These are phyloP conservation scores for Propithecus perrieri DNA, from an alignment of 2,797 vertebrate species.

Conservation along the genomic window DNA sequence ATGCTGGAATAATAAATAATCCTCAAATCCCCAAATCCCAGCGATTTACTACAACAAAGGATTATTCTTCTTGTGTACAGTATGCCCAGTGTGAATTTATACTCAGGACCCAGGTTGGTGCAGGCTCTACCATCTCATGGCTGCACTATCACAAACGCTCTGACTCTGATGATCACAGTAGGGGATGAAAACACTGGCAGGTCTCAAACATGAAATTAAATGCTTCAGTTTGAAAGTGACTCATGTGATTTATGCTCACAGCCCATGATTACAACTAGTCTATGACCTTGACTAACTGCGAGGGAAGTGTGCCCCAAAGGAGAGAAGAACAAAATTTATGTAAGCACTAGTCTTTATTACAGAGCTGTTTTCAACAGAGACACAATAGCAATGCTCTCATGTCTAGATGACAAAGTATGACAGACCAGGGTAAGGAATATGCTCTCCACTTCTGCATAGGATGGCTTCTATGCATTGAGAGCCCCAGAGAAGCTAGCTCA, in stretches of 20 bases:
- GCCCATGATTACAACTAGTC: background rate
- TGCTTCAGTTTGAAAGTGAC: conserved; percentile 6
- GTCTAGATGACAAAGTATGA: background rate
- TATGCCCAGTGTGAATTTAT: background rate
- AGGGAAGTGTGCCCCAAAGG: background rate
- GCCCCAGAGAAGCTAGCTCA: background rate
- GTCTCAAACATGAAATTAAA: conserved; percentile 14
- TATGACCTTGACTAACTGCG: background rate
- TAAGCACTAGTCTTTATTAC: background rate
- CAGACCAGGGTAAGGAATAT: background rate
- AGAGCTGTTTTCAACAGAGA: conserved; percentile 13
- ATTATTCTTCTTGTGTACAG: background rate
- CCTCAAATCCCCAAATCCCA: background rate
- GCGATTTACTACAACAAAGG: background rate
- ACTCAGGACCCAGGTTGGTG: background rate
- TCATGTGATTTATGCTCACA: background rate
- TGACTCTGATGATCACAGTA: background rate
- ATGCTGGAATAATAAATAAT: background rate
- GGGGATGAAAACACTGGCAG: background rate
- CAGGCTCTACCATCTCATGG: background rate
- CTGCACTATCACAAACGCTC: background rate
- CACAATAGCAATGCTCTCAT: background rate
- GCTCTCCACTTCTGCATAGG: background rate
- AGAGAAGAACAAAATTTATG: conserved; percentile 35
- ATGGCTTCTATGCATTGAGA: background rate